These are phyloP conservation scores for Morus bassanus DNA, from an alignment of 2,797 vertebrate species.

Conservation along the genomic window DNA sequence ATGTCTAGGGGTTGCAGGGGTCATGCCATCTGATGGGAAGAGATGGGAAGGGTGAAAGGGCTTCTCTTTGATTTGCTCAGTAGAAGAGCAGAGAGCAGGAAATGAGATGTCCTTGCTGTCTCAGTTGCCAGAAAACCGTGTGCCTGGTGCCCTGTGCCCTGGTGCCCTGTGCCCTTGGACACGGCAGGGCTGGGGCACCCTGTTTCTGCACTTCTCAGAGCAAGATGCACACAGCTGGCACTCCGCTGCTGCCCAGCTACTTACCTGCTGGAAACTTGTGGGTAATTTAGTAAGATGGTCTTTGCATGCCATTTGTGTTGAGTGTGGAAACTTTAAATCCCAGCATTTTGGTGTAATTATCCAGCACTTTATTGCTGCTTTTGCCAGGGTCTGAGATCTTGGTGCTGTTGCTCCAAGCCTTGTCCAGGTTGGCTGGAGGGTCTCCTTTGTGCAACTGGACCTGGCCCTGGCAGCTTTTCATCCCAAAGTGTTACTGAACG, in stretches of 20 bases:
- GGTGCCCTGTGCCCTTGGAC: background rate
- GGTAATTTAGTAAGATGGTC: background rate
- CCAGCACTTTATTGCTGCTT: background rate
- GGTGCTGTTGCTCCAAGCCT: background rate
- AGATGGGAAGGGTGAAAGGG: background rate
- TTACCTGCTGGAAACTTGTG: background rate
- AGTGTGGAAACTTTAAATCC: background rate
- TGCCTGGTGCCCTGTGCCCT: background rate
- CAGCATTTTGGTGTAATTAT: background rate
- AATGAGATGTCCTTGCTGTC: background rate
- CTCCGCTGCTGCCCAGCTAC: background rate
- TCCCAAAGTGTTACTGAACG: background rate
- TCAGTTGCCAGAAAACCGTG: background rate
- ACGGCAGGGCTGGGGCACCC: background rate
- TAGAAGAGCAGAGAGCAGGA: background rate
- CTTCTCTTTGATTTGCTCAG: background rate
- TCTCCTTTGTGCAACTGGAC: background rate
- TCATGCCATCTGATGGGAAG: background rate
- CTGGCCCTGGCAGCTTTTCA: background rate
- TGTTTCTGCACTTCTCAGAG: fast-evolving
- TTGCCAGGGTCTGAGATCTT: background rate
- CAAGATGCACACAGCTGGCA: background rate
- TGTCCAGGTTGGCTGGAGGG: background rate
- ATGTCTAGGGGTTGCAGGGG: background rate
- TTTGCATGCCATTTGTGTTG: background rate